phyloP scores from a whole-genome alignment of 2,888 invertebrate genomes.

The Lycophotia porphyrea region DNA sequence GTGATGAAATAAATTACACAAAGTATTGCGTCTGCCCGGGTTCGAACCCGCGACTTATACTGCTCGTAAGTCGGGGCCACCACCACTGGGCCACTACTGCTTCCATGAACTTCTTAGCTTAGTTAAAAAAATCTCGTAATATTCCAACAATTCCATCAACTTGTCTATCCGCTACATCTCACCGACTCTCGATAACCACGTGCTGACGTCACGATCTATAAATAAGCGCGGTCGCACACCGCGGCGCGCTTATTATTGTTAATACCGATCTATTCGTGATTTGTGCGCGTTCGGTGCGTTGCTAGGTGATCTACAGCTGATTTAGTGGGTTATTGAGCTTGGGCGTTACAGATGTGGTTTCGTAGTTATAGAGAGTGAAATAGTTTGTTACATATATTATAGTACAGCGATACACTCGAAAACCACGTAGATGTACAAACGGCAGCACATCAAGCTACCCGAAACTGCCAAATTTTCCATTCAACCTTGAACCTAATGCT shows the following conservation, averaged over 20 bases:
- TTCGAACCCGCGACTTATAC: too few species aligned
- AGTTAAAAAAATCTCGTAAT: neutral
- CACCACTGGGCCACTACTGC: too few species aligned
- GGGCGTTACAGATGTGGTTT: slow-evolving; percentile 23
- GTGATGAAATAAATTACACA: too few species aligned
- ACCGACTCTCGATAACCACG: slow-evolving; percentile 9
- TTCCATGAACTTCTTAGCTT: too few species aligned
- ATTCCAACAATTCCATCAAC: neutral
- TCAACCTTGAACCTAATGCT: too few species aligned
- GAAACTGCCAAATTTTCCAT: too few species aligned
- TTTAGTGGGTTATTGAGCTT: neutral
- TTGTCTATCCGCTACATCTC: slow-evolving; percentile 8
- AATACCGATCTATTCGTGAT: slow-evolving; percentile 50
- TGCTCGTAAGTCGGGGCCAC: too few species aligned
- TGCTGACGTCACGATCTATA: slow-evolving; percentile 53
- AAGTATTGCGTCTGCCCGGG: too few species aligned
- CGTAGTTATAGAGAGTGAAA: neutral
- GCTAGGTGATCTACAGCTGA: slow-evolving; percentile 49
- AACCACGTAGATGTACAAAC: neutral
- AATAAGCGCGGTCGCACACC: slow-evolving; percentile 52
- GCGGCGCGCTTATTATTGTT: slow-evolving; percentile 58
- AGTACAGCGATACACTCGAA: neutral
- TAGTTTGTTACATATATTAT: neutral
- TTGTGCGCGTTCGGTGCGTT: slow-evolving; percentile 42
- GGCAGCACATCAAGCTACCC: too few species aligned